Base-by-base conservation (phyloP, 1,140 invertebrate species). In the Formica selysi region DNA sequence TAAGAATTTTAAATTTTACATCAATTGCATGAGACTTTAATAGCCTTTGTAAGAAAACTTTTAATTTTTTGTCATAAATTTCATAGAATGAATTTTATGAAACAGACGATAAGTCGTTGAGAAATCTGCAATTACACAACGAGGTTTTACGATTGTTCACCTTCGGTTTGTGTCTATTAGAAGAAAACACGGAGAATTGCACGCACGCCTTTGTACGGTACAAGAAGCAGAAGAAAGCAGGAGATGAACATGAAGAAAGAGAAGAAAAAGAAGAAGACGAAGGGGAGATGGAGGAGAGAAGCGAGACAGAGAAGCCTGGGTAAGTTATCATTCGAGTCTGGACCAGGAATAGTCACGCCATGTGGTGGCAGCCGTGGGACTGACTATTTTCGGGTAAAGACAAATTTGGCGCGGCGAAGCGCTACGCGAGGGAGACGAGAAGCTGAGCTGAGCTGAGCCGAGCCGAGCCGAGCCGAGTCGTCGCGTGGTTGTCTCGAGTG, bases 301-400 rank as follows among this genome's bases (percentile, higher is more conserved):
- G 51, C 57, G 87, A 91, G 88, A 85, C 44, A 74, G 86, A 89
- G 84, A 89, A 67, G 86, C 76, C 61, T 85, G 91, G 91, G 87
- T 91, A 91, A 91, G 88, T 90, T 90, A 92, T 91, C 92, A 91
- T 79, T 87, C 88, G 88, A 87, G 86, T 89, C 90, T 88, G 90
- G 86, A 86, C 92, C 93, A 92, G 92, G 92, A 93, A 93, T 93
- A 93, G 92, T 93, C 92, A 87, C 92, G 90, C 92, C 93, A 93
- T 93, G 93, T 93, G 93, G 92, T 90, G 91, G 94, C 94, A 95
- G 95, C 90, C 95, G 95, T 96, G 95, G 95, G 95, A 96, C 96
- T 95, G 93, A 96, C 96, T 97, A 97, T 97, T 97, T 95, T 97
- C 95, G 96, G 96, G 96, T 97, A 97, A 97, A 97, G 97, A 97